Evolutionary conservation across 2,113 vertebrate species (phyloP), one percentile per base, ranked within the genome.

Genomic region (Hylia prasina): DNA sequence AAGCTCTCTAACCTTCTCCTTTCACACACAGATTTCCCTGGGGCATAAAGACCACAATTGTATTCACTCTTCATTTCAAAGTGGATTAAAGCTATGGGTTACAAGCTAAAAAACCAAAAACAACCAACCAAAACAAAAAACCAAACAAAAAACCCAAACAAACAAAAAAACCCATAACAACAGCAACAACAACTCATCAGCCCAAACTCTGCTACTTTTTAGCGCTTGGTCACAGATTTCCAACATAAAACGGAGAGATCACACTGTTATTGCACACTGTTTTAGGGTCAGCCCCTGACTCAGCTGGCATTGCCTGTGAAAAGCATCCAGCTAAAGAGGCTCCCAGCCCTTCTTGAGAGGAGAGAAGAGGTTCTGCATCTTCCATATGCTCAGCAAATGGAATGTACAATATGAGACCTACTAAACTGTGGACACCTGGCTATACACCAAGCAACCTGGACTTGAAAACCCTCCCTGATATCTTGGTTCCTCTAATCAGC

Each of bases 191-290:
- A 42, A 27, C 6, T 13, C 9, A 75, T 18, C 35, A 64, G 11
- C 15, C 22, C 4, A 13, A 45, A 50, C 35, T 14, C 48, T 30
- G 11, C 60, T 70, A 22, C 17, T 44, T 93, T 73, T 40, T n/a
- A 56, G 16, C 22, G n/a, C 37, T 48, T 42, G 4, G 17, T 25
- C 35, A 35, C 10, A 15, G 16, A 47, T 57, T 85, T 69, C 33
- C 45, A 64, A 27, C 15, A 6, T 11, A 7, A 61, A 2, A 28
- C 42, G 47, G 48, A 50, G 27, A 72, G 31, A 20, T 39, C 33
- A 31, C 0, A 1, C 15, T 2, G 0, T 22, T 51, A 8, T 5
- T 15, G 9, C 15, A 31, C 6, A 1, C 10, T 5, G 51, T 5
- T 63, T 45, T 23, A 44, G 37, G 21, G 37, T 27, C 73, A 77